Base-by-base conservation (phyloP, 53 echinoderm and acorn worm species). In the Holothuria leucospilota region DNA sequence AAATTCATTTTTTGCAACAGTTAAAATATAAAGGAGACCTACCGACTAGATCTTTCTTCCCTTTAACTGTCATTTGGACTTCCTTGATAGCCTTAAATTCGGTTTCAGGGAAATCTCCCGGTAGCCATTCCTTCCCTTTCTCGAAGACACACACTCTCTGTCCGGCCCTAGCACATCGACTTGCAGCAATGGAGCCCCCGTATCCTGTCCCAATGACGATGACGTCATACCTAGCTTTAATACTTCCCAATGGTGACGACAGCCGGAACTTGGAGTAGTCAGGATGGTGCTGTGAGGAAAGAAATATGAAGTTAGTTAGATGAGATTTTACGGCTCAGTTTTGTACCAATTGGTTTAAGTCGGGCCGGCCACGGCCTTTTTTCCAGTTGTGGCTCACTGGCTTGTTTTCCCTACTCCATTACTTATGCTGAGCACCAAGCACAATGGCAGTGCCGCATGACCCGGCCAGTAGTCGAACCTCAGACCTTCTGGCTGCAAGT, bases 181-280 rank as follows among this genome's bases (percentile, higher is more conserved):
- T 94, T 6, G 92, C 94, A 9, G 92, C 92, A 40, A 94, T 90
- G 0, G 94, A 89, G 8, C 90, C 92, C 15, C 94, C 94, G 68
- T 94, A 94, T 8, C 94, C 94, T 34, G 94, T 90, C 30, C 94
- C 94, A 30, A 94, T 87, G 30, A 94, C 87, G 63, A 94, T 90
- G 84, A 94, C 94, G 72, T 94, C 94, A 81, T 94, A 94, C 25
- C 69, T 78, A 11, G 80, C 39, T 61, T 87, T 77, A 12, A 94
- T 67, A n/a, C 89, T 90, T 29, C 86, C 68, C 25, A 87, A 59
- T 20, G 94, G 90, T 4, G 94, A 89, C 15, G 94, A 91, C 27
- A 94, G 78, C 0, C 69, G 87, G 74, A 87, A 94, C 20, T 84
- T 60, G 20, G 73, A 66, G 86, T 92, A 94, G 69, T 89, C 84